These are phyloP conservation scores for Invenusta paracnida DNA, from an alignment of 2,888 invertebrate genomes.

Conservation along the genomic window DNA sequence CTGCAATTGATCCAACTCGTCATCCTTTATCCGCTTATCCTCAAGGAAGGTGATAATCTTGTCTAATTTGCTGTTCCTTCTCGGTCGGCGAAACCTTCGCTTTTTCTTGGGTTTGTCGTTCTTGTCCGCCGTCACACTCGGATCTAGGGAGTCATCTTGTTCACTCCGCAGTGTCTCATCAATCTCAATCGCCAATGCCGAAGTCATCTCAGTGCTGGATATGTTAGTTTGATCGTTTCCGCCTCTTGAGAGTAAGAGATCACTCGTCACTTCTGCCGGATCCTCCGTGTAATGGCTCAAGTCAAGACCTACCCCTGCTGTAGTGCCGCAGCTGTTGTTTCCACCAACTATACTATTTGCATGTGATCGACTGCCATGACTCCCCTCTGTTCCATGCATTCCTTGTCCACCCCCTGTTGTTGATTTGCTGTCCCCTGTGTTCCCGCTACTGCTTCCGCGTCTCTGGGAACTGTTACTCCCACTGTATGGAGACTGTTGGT, in stretches of 20 bases:
- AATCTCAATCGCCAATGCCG: not conserved
- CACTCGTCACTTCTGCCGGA: too few species aligned
- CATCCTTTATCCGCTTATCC: conserved; percentile 41
- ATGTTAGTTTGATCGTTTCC: too few species aligned
- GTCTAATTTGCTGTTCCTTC: conserved; percentile 32
- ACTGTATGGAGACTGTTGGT: not conserved
- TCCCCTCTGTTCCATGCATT: too few species aligned
- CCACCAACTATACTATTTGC: too few species aligned
- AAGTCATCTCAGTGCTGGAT: not conserved
- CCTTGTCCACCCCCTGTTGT: not conserved
- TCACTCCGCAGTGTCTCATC: not conserved
- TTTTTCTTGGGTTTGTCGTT: conserved; percentile 14
- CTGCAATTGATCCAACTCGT: conserved; percentile 37
- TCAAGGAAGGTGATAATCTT: conserved; percentile 28
- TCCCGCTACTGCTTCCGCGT: not conserved
- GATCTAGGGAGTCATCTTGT: not conserved
- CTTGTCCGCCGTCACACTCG: not conserved
- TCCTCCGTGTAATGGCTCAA: too few species aligned
- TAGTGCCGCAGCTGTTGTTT: not conserved
- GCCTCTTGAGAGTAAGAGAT: too few species aligned
- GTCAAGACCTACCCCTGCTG: not conserved
- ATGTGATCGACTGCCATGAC: too few species aligned
- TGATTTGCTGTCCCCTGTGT: not conserved
- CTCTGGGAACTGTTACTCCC: not conserved
- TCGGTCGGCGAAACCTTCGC: conserved; percentile 4